A percentile compares a stretch with the other conserved stretches of the same genome.
phyloP scores from a whole-genome alignment of 2,888 invertebrate species.

The Stenodera caucasica region DNA sequence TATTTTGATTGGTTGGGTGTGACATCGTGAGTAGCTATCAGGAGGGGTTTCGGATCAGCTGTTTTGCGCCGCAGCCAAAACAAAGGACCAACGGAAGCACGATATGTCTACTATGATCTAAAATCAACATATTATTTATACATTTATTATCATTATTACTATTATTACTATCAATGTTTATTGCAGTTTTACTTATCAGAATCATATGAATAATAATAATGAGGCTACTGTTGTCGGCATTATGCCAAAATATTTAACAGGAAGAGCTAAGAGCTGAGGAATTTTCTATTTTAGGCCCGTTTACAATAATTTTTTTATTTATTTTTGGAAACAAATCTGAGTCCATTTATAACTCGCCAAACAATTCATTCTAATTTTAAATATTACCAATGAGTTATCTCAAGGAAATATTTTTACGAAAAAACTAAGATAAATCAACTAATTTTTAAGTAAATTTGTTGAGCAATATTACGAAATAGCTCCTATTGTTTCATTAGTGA shows the following conservation, averaged over 20 bases:
- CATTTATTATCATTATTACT: neutral
- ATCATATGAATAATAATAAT: neutral
- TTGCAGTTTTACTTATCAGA: too few species aligned
- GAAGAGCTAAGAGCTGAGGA: neutral
- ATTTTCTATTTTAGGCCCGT: neutral
- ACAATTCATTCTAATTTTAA: neutral
- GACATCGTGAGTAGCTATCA: neutral
- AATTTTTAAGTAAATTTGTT: too few species aligned
- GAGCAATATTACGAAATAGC: too few species aligned
- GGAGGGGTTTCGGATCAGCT: neutral
- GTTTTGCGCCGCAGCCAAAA: constrained; percentile 7
- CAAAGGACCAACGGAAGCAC: neutral
- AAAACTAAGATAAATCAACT: too few species aligned
- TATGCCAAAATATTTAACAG: neutral
- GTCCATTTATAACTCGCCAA: neutral
- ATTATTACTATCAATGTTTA: neutral
- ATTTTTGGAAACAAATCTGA: neutral
- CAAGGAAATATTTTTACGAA: too few species aligned
- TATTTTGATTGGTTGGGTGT: neutral
- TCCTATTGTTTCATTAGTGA: too few species aligned
- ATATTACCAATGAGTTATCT: neutral
- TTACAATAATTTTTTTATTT: neutral
- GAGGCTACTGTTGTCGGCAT: neutral
- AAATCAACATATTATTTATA: neutral
- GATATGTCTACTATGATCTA: neutral